These are phyloP conservation scores for Quadroppia sp. DNA, from an alignment of 2,888 invertebrate genomes.

Conservation along the genomic window DNA sequence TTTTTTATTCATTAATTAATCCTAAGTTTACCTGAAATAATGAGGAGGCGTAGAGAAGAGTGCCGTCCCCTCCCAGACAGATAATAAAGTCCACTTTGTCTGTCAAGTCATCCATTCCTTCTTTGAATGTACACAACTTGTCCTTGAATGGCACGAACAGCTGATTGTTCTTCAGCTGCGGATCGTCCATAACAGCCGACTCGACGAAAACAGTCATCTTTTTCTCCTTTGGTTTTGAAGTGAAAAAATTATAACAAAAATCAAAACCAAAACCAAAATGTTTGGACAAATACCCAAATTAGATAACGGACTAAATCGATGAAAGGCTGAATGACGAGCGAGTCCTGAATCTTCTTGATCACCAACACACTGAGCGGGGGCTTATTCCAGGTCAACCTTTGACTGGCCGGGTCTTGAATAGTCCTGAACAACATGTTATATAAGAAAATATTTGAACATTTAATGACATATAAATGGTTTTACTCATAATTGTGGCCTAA, in stretches of 20 bases:
- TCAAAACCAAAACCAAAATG: neutral
- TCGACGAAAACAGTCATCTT: conserved; percentile 94
- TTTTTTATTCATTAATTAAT: neutral
- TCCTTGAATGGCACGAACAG: conserved; percentile 73
- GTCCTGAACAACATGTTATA: conserved; percentile 72
- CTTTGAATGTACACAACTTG: conserved; percentile 75
- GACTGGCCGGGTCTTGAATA: conserved; percentile 95
- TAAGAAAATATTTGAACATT: too few species aligned
- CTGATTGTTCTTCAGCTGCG: conserved; percentile 67
- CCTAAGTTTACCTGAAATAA: conserved; percentile 65
- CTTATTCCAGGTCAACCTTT: conserved; percentile 94
- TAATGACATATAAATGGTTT: too few species aligned
- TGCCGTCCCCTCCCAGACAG: conserved; percentile 95
- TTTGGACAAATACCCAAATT: conserved; percentile 67
- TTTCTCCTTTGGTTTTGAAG: conserved; percentile 66
- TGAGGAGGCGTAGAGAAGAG: conserved; percentile 86
- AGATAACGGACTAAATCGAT: conserved; percentile 90
- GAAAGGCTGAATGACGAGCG: conserved; percentile 80
- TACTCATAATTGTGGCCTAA: too few species aligned
- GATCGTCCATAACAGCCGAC: conserved; percentile 80
- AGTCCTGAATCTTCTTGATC: conserved; percentile 92
- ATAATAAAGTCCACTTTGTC: conserved; percentile 96
- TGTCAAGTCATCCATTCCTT: conserved; percentile 78
- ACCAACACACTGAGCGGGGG: conserved; percentile 92
- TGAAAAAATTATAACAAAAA: conserved; percentile 11